These are phyloP conservation scores for Mastigias papua DNA, from an alignment of 30 jellyfish, hydroid and myxozoan species.

Conservation along the genomic window DNA sequence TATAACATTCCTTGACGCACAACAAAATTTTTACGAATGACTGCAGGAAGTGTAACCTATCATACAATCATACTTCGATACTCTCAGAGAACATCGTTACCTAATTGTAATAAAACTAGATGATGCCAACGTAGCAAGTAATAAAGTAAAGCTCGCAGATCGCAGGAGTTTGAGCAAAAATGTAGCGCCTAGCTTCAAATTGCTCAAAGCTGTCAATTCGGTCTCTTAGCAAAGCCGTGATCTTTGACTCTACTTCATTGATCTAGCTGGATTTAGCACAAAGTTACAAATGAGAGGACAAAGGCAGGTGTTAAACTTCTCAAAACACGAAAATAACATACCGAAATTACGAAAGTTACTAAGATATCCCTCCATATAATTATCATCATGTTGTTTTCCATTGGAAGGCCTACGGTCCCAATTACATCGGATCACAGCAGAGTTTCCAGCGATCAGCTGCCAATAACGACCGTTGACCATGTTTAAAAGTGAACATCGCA, in stretches of 20 bases:
- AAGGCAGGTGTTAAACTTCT: neutral
- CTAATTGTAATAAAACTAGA: no score
- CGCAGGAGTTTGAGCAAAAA: neutral
- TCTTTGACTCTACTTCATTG: neutral
- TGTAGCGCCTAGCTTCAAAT: neutral
- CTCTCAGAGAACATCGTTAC: no score
- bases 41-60: no score
- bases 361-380: conserved; percentile 74
- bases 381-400: conserved; percentile 70
- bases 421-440: conserved; percentile 32
- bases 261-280: neutral
- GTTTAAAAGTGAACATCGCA: conserved; percentile 59
- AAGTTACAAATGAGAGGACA: neutral
- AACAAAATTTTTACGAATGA: no score
- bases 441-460: conserved; percentile 46
- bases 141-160: neutral
- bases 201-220: neutral
- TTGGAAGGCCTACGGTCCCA: conserved; percentile 69
- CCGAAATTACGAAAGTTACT: conserved; percentile 67
- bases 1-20: no score
- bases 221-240: neutral
- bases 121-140: no score
- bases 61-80: no score
- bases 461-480: conserved; percentile 41
- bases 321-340: neutral